These are phyloP conservation scores for Pteronotus mesoamericanus DNA, from an alignment of 2,797 vertebrate species.

Conservation along the genomic window DNA sequence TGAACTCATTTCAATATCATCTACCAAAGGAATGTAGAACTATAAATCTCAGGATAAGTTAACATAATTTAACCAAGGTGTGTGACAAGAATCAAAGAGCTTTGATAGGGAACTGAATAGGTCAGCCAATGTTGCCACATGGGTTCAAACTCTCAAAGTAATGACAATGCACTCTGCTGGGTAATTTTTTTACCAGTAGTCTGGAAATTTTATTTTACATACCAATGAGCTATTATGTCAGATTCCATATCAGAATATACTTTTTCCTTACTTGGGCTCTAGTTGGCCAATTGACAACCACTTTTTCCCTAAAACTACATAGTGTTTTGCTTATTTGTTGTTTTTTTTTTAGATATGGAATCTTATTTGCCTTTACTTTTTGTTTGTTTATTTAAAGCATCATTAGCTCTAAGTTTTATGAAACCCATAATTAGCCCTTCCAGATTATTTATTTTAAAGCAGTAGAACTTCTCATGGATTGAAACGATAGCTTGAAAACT, in stretches of 20 bases:
- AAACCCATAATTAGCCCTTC: neutral
- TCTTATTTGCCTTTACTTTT: neutral
- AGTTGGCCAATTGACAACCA: neutral
- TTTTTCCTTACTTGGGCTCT: neutral
- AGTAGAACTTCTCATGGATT: neutral
- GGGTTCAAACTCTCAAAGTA: neutral
- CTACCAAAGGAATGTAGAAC: neutral
- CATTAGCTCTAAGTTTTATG: neutral
- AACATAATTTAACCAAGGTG: neutral
- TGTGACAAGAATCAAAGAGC: neutral
- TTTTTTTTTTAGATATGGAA: neutral
- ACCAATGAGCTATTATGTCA: neutral
- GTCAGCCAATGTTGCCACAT: neutral
- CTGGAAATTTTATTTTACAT: neutral
- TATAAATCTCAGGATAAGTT: neutral
- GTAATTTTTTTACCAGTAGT: neutral
- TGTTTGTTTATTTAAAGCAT: conserved; percentile 26
- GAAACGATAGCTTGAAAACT: neutral
- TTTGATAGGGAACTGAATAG: neutral
- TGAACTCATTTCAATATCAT: neutral
- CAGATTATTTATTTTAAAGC: neutral
- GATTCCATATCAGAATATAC: neutral
- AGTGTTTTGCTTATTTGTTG: neutral
- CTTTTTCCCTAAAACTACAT: neutral
- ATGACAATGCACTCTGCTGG: neutral